Conservation (phyloP, 2,888 invertebrate genomes). For the Philereme transversata region DNA sequence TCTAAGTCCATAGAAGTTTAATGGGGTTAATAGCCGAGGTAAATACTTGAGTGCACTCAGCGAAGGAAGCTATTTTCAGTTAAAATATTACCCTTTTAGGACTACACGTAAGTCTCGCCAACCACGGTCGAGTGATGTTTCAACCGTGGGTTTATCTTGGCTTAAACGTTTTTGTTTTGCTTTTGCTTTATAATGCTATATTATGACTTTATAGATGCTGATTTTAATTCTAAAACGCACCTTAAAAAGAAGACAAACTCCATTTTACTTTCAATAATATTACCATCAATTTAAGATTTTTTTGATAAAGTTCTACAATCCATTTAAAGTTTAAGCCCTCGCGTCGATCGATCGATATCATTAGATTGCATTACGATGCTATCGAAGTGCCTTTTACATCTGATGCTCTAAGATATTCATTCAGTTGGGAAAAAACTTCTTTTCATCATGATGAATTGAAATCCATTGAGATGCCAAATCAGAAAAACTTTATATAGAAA, state of each 20-base stretch:
- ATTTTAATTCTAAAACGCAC: background rate
- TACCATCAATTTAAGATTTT: conserved; percentile 1
- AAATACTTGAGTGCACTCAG: conserved; percentile 72
- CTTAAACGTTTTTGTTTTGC: conserved; percentile 28
- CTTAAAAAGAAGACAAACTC: too few relatives aligned
- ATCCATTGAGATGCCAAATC: background rate
- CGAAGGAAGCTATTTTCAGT: conserved; percentile 63
- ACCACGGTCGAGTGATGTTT: conserved; percentile 54
- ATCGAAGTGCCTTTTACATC: conserved; percentile 6
- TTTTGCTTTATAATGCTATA: conserved; percentile 4
- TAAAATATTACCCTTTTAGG: conserved; percentile 79
- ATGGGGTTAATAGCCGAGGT: conserved; percentile 69
- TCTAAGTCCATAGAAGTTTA: conserved; percentile 45
- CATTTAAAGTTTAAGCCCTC: background rate
- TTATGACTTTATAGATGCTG: background rate
- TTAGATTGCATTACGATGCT: background rate
- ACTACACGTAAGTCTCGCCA: conserved; percentile 62
- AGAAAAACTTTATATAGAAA: background rate
- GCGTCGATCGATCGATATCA: too few relatives aligned
- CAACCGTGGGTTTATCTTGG: conserved; percentile 41
- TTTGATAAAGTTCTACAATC: conserved; percentile 7
- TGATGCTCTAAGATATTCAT: conserved; percentile 1
- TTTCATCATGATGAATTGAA: background rate
- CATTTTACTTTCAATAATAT: background rate
- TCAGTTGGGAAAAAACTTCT: conserved; percentile 1